Conservation (phyloP, 2,113 vertebrate species). For the Agapornis roseicollis region DNA sequence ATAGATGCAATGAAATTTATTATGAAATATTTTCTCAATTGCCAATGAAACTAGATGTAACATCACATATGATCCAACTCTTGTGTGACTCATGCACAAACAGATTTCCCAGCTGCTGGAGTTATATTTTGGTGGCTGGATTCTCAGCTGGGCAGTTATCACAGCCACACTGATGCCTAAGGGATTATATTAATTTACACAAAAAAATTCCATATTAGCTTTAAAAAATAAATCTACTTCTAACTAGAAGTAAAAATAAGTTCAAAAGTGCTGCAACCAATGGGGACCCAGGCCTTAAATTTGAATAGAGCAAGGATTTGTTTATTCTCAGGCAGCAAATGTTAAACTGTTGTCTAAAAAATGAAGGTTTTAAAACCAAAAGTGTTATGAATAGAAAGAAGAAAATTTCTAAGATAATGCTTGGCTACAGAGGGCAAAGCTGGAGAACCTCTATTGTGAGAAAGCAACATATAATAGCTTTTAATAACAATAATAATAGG, state of each 20-base stretch:
- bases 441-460: background rate
- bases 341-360: background rate
- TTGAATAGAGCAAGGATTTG: background rate
- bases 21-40: constrained; percentile 54
- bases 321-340: constrained; percentile 36
- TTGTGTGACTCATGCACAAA: background rate
- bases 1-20: constrained; percentile 48
- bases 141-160: background rate
- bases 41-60: constrained; percentile 19
- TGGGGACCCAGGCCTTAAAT: constrained; percentile 24
- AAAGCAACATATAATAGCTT: constrained; percentile 1
- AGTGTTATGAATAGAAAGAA: background rate
- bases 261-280: background rate
- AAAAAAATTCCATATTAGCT: constrained; percentile 28
- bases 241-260: background rate
- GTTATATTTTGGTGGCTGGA: background rate
- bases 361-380: background rate
- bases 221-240: constrained; percentile 41
- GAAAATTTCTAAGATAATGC: background rate
- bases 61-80: background rate
- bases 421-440: background rate
- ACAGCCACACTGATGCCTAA: background rate
- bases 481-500: constrained; percentile 10
- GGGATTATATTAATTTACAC: background rate
- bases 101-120: background rate